These are phyloP conservation scores for Crenuchus spilurus DNA, from an alignment of 2,797 vertebrate genomes.

Conservation along the genomic window DNA sequence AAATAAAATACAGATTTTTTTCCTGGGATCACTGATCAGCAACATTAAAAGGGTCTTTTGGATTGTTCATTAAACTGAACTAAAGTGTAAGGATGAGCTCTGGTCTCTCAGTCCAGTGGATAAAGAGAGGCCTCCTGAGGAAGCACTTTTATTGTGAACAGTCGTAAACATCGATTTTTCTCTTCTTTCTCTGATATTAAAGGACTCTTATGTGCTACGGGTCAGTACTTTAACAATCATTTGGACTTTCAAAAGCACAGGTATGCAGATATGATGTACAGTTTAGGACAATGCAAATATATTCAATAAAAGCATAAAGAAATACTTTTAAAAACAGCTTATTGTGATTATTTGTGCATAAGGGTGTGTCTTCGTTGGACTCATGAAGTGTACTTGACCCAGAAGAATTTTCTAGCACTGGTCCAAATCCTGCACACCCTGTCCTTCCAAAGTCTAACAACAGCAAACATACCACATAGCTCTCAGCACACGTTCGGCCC, in stretches of 20 bases:
- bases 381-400: constrained; percentile 22
- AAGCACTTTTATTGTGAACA: constrained; percentile 45
- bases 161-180: constrained; percentile 45
- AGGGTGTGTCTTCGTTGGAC: constrained; percentile 18
- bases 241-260: background rate
- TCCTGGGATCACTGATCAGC: background rate
- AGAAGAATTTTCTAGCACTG: constrained; percentile 28
- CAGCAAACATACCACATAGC: constrained; percentile 43
- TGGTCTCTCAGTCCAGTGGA: constrained; percentile 16
- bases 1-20: no score
- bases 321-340: background rate
- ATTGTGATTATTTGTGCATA: background rate
- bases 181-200: background rate
- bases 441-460: constrained; percentile 12
- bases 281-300: constrained; percentile 8
- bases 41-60: background rate
- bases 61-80: background rate
- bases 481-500: constrained; percentile 3
- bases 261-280: constrained; percentile 12
- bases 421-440: constrained; percentile 4
- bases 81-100: constrained; percentile 18
- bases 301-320: constrained; percentile 30
- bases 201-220: constrained; percentile 4
- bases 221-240: background rate
- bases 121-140: constrained; percentile 3